phyloP scores from a whole-genome alignment of 2,113 vertebrate species.

The Etia nguti region DNA sequence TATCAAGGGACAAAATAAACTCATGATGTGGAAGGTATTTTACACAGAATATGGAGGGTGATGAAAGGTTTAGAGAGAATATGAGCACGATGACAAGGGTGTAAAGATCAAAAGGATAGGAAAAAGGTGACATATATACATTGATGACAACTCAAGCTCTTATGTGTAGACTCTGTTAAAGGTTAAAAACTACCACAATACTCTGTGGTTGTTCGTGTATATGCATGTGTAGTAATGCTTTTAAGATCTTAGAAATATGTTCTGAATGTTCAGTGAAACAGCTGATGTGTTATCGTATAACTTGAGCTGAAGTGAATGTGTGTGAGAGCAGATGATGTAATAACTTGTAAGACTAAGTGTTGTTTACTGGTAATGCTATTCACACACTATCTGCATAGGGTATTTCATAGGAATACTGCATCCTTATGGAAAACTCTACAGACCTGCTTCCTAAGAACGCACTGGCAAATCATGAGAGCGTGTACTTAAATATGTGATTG shows the following conservation, averaged over 20 bases:
- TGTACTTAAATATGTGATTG: background rate
- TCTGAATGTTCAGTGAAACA: background rate
- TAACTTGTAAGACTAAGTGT: constrained; percentile 43
- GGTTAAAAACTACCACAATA: background rate
- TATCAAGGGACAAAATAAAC: constrained; percentile 40
- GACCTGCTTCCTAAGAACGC: background rate
- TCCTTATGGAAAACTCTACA: background rate
- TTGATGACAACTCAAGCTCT: background rate
- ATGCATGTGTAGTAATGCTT: background rate
- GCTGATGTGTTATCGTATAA: constrained; percentile 5
- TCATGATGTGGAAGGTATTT: constrained; percentile 5
- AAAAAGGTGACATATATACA: background rate
- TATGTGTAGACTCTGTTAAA: background rate
- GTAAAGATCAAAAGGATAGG: background rate
- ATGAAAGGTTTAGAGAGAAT: background rate
- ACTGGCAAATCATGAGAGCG: background rate
- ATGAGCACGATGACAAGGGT: background rate
- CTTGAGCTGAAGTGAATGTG: background rate
- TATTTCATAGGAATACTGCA: background rate
- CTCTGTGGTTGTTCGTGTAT: background rate
- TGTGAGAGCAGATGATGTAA: constrained; percentile 55
- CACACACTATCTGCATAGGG: constrained; percentile 8
- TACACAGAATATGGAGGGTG: background rate
- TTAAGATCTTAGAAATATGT: background rate
- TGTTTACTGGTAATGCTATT: constrained; percentile 29